These are phyloP conservation scores for Zaprionus ghesquierei DNA, from an alignment of 1,140 invertebrate species.

Conservation along the genomic window DNA sequence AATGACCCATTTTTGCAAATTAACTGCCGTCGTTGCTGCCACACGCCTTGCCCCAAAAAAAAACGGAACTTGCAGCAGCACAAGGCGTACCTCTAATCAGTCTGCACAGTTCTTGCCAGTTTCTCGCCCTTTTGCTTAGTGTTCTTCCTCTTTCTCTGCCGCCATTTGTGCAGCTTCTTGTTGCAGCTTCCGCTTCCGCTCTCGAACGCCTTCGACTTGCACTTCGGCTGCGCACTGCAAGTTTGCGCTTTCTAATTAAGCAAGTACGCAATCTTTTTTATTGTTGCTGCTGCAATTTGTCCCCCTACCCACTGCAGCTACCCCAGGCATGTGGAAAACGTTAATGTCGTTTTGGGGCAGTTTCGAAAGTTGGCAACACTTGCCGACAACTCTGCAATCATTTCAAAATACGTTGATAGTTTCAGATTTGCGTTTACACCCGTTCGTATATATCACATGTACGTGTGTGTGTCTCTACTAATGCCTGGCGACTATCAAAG, in stretches of 20 bases:
- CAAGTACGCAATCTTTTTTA: conserved; percentile 30
- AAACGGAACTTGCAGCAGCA: neutral
- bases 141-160: neutral
- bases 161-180: conserved; percentile 24
- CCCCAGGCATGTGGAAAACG: conserved; percentile 10
- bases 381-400: conserved; percentile 21
- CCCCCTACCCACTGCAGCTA: neutral
- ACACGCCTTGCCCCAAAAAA: neutral
- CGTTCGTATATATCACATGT: neutral
- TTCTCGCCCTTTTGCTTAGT: neutral
- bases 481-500: conserved; percentile 16
- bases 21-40: neutral
- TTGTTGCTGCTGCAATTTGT: conserved; percentile 9
- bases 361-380: conserved; percentile 29
- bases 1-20: conserved; percentile 16
- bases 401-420: conserved; percentile 29
- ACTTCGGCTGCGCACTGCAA: conserved; percentile 18
- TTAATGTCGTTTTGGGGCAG: conserved; percentile 28
- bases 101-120: neutral
- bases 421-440: conserved; percentile 5
- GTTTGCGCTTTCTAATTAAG: conserved; percentile 42
- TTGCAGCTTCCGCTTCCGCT: neutral
- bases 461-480: neutral
- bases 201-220: neutral
- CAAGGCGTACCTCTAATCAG: conserved; percentile 22